Percentiles rank a stretch among this genome's conserved stretches.
Evolutionary conservation across 2,113 vertebrate species (phyloP).

Genomic region (Ibidorhyncha struthersii): DNA sequence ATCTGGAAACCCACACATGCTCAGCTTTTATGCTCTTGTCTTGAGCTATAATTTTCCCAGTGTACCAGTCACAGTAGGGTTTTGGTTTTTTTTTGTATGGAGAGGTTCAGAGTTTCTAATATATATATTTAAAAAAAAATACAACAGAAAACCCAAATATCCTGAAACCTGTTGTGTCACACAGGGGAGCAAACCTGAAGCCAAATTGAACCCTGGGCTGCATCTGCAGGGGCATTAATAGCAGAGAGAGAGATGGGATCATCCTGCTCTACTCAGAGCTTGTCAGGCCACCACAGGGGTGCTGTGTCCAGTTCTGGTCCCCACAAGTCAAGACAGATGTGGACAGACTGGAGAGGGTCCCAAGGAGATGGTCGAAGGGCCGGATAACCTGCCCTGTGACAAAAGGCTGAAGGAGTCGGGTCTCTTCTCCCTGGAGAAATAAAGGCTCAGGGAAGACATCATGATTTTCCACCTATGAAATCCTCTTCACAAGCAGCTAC

Average conservation of each 20-base stretch:
- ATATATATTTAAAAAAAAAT: rapidly evolving
- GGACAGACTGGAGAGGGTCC: background rate
- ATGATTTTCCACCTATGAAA: background rate
- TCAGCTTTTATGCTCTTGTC: background rate
- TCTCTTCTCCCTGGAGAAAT: background rate
- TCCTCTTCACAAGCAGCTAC: background rate
- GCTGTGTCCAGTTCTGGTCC: background rate
- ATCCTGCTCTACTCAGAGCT: rapidly evolving
- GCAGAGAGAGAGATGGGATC: background rate
- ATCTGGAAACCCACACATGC: background rate
- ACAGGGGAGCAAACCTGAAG: background rate
- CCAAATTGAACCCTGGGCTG: background rate
- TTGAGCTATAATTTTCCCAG: background rate
- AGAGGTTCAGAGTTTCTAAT: background rate
- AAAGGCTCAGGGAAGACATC: background rate
- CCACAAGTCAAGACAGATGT: background rate
- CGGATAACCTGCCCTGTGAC: background rate
- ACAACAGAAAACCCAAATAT: background rate
- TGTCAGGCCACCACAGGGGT: background rate
- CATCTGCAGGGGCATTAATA: background rate
- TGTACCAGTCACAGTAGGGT: background rate
- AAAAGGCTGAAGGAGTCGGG: background rate
- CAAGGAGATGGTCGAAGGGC: background rate
- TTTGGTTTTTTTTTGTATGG: background rate
- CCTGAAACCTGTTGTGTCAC: background rate